Percentiles rank a stretch among this genome's conserved stretches.
Conservation (phyloP, 2,888 invertebrate genomes). For the Tetheella fluctuosa region DNA sequence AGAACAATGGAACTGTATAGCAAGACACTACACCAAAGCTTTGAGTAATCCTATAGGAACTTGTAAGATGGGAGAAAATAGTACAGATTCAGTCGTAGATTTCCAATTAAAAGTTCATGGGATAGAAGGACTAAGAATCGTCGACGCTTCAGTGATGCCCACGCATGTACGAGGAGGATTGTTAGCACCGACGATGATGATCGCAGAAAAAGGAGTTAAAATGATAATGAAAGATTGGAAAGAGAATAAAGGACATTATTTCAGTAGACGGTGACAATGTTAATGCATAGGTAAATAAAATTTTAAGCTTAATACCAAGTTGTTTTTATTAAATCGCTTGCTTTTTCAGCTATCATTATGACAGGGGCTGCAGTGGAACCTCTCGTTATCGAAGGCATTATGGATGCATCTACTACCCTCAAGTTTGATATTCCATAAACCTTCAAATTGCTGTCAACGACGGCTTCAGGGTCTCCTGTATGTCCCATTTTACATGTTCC, state of each 20-base stretch:
- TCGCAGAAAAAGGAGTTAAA: slow-evolving; percentile 76
- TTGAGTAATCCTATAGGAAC: slow-evolving; percentile 76
- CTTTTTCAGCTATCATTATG: slow-evolving; percentile 81
- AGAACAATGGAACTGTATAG: slow-evolving; percentile 80
- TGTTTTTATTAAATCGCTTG: slow-evolving; percentile 77
- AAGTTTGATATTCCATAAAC: slow-evolving; percentile 70
- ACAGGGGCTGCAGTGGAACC: slow-evolving; percentile 77
- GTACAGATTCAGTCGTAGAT: slow-evolving; percentile 71
- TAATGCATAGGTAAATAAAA: slow-evolving; percentile 47
- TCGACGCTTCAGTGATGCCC: slow-evolving; percentile 79
- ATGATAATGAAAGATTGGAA: slow-evolving; percentile 77
- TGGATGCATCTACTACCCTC: slow-evolving; percentile 73
- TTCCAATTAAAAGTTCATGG: slow-evolving; percentile 72
- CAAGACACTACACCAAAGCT: slow-evolving; percentile 78
- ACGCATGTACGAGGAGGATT: slow-evolving; percentile 72
- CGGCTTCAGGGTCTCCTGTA: slow-evolving; percentile 65
- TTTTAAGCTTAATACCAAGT: slow-evolving; percentile 65
- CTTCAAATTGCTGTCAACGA: slow-evolving; percentile 66
- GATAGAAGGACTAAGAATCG: slow-evolving; percentile 72
- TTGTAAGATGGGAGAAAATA: slow-evolving; percentile 75
- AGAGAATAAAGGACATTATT: slow-evolving; percentile 67
- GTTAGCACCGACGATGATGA: slow-evolving; percentile 75
- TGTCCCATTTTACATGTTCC: slow-evolving; percentile 80
- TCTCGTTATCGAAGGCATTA: slow-evolving; percentile 75
- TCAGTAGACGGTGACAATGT: slow-evolving; percentile 48